Percentiles rank a stretch among this genome's conserved stretches.
These are phyloP conservation scores for Sclerodermus sp. DNA, from an alignment of 2,888 invertebrate genomes.

Conservation along the genomic window DNA sequence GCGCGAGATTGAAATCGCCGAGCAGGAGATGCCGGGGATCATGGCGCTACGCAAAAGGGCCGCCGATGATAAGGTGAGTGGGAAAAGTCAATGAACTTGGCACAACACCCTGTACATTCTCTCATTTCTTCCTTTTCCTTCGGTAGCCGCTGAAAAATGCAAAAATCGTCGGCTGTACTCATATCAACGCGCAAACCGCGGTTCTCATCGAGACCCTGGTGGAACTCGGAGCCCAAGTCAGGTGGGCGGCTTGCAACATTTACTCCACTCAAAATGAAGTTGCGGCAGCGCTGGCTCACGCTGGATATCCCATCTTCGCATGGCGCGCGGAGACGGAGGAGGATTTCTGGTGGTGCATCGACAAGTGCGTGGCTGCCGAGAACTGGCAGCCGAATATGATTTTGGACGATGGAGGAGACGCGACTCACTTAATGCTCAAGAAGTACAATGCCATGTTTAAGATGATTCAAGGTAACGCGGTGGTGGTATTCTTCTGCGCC, in stretches of 20 bases:
- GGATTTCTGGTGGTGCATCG: constrained; percentile 99
- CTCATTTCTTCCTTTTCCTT: too few species aligned
- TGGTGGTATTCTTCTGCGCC: too few species aligned
- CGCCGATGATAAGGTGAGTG: constrained; percentile 75
- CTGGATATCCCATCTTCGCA: constrained; percentile 87
- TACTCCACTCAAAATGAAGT: constrained; percentile 99
- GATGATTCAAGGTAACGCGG: constrained; percentile 85
- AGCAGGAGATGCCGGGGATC: constrained; percentile 99
- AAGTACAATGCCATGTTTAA: constrained; percentile 93
- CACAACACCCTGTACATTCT: too few species aligned
- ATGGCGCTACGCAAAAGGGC: constrained; percentile 92
- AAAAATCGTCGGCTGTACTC: constrained; percentile 95
- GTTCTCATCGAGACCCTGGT: constrained; percentile 89
- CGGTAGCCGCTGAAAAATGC: constrained; percentile 83
- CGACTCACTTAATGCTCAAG: constrained; percentile 93
- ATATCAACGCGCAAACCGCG: constrained; percentile 98
- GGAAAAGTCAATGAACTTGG: too few species aligned
- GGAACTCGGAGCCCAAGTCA: constrained; percentile 85
- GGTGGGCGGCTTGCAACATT: constrained; percentile 98
- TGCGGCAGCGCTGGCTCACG: constrained; percentile 91
- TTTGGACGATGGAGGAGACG: constrained; percentile 95
- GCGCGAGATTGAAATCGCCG: constrained; percentile 96
- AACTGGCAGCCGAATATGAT: constrained; percentile 99
- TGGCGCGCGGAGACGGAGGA: constrained; percentile 98
- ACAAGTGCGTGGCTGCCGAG: constrained; percentile 88